phyloP scores from a whole-genome alignment of 2,113 vertebrate genomes.

The Saccopteryx bilineata region DNA sequence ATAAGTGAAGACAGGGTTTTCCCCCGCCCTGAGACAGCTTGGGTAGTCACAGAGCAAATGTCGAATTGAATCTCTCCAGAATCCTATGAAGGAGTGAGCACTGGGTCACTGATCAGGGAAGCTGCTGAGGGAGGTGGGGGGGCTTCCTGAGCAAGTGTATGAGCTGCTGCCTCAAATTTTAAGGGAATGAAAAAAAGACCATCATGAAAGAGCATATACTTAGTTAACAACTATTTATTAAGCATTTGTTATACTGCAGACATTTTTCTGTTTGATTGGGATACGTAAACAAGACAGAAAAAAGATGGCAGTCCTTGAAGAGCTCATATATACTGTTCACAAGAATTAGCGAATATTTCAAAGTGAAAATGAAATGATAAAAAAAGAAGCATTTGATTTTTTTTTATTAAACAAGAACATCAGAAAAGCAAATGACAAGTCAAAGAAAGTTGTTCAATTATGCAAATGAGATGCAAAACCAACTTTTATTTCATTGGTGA shows the following conservation, averaged over 20 bases:
- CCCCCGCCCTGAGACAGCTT: not conserved
- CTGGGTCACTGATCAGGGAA: not conserved
- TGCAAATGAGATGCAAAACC: too few species aligned
- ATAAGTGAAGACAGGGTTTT: not conserved
- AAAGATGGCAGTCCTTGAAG: not conserved
- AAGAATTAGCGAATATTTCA: too few species aligned
- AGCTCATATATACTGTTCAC: not conserved
- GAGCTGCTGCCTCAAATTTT: not conserved
- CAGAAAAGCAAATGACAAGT: too few species aligned
- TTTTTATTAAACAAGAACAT: too few species aligned
- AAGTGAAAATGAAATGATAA: too few species aligned
- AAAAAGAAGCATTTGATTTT: too few species aligned
- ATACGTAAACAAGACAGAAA: not conserved
- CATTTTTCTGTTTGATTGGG: not conserved
- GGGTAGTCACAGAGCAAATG: not conserved
- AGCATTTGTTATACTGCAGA: rapidly evolving
- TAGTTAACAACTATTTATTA: not conserved
- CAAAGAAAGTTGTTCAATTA: too few species aligned
- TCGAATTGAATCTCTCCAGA: not conserved
- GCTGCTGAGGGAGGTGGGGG: not conserved
- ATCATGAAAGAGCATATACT: not conserved
- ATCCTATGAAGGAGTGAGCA: not conserved
- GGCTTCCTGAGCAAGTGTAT: not conserved
- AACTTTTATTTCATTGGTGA: too few species aligned
- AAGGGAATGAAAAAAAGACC: not conserved